A percentile compares a stretch with the other conserved stretches of the same genome.
phyloP scores from a whole-genome alignment of 1,140 invertebrate genomes.

The Achroia grisella region DNA sequence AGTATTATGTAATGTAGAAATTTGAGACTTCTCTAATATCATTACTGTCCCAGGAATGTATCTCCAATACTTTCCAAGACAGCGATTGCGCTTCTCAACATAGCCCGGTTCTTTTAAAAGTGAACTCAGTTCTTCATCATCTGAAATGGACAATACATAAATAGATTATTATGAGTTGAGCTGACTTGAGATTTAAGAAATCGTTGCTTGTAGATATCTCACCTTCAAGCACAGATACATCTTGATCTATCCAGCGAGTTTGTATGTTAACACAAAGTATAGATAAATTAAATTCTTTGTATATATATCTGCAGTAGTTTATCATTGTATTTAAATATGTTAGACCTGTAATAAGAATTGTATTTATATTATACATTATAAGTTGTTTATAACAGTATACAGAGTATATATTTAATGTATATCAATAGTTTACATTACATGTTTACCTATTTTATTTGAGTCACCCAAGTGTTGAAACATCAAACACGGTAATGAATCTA shows the following conservation, averaged over 20 bases:
- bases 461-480: conserved; percentile 67
- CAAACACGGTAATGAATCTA: conserved; percentile 78
- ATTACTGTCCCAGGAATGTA: conserved; percentile 61
- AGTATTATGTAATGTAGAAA: conserved; percentile 3
- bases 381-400: no score
- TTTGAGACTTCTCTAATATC: conserved; percentile 29
- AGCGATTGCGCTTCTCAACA: conserved; percentile 49
- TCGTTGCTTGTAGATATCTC: no score
- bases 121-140: conserved; percentile 22
- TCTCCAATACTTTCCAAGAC: conserved; percentile 72
- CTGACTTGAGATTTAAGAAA: not conserved
- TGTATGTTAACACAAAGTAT: conserved; percentile 77
- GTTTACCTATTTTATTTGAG: conserved; percentile 58
- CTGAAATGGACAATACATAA: conserved; percentile 27
- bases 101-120: conserved; percentile 22
- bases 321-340: conserved; percentile 73
- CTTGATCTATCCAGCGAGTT: conserved; percentile 73
- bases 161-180: conserved; percentile 1
- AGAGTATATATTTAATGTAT: no score
- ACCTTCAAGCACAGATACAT: conserved; percentile 49
- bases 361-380: conserved; percentile 18
- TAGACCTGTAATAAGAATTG: conserved; percentile 47
- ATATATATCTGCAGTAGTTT: conserved; percentile 72
- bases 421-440: no score
- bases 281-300: conserved; percentile 64